Evolutionary conservation across 2,888 invertebrate genomes (phyloP), one percentile per base, ranked within the genome.

Genomic region (Eurois occulta): DNA sequence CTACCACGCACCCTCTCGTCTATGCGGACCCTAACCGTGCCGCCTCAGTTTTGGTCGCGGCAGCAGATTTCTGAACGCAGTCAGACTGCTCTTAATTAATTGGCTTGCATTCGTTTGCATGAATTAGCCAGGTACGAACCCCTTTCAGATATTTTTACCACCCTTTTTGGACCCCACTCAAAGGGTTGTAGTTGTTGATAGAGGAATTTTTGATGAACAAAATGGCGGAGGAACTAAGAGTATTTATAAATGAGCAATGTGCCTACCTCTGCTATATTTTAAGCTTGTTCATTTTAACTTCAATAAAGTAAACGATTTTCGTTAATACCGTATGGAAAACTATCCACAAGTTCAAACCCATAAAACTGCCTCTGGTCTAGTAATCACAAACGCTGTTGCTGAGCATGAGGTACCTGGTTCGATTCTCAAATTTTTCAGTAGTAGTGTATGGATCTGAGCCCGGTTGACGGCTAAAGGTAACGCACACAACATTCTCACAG

Each of bases 51-150:
- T 91, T 85, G 92, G 93, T 91, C 91, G 92, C 92, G 92, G 90
- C 94, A 93, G 95, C 94, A 94, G 94, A 95, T 95, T 95, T 94
- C 92, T 86, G 93, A 91, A 90, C 93, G 93, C 93, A 93, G 92
- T 91, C 91, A 88, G 93, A 92, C 94, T 94, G 92, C 92, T 94
- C 93, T 91, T 95, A 95, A 96, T 95, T 95, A 96, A 96, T 96
- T 96, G 96, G 95, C 95, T 96, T 95, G 96, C 95, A 96, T 96
- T 96, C 95, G 95, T 96, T 96, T 95, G 96, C 96, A 96, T 96
- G 94, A 95, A 96, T 96, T 96, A 96, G 92, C 91, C 95, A 95
- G 95, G 95, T 95, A 95, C 88, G 86, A 88, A 89, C 88, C 91
- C 92, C 89, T 88, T 84, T 77, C 80, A 66, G 69, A 72, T 85